A percentile compares a stretch with the other conserved stretches of the same genome.
Conservation (phyloP, 1,140 invertebrate species). For the Melitaea cinxia region DNA sequence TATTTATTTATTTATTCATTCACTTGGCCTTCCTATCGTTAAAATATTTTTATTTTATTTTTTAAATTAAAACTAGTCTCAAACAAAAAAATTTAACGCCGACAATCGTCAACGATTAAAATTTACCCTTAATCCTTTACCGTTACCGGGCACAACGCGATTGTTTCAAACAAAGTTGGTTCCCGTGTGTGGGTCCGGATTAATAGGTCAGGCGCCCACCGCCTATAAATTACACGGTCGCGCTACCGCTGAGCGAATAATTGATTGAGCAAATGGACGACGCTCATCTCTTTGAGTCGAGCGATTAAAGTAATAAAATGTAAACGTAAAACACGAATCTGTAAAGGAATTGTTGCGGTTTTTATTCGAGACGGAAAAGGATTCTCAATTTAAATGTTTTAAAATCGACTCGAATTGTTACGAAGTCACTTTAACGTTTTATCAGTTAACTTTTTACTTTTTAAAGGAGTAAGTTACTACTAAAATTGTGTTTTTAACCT, state of each 20-base stretch:
- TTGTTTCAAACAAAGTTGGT: slow-evolving; percentile 16
- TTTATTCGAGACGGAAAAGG: neutral
- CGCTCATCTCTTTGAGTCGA: slow-evolving; percentile 29
- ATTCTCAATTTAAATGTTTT: neutral
- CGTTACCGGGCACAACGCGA: neutral
- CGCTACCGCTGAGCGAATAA: slow-evolving; percentile 37
- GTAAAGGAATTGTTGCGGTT: slow-evolving; percentile 4
- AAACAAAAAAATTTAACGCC: no score
- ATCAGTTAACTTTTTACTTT: no score
- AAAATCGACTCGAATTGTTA: neutral
- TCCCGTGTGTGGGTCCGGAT: slow-evolving; percentile 14
- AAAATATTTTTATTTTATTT: no score
- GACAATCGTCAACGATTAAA: neutral
- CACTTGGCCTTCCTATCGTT: no score
- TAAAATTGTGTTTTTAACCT: no score
- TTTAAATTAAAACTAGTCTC: no score
- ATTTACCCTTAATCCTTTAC: neutral
- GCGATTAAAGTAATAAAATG: slow-evolving; percentile 32
- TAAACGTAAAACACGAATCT: slow-evolving; percentile 4
- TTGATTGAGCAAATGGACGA: slow-evolving; percentile 39
- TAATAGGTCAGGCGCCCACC: slow-evolving; percentile 32
- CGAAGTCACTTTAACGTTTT: neutral
- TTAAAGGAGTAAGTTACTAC: no score
- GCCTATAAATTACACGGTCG: slow-evolving; percentile 35
- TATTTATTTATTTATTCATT: no score